Base-by-base conservation (phyloP, 2,888 invertebrate genomes). In the Andrena dorsata region DNA sequence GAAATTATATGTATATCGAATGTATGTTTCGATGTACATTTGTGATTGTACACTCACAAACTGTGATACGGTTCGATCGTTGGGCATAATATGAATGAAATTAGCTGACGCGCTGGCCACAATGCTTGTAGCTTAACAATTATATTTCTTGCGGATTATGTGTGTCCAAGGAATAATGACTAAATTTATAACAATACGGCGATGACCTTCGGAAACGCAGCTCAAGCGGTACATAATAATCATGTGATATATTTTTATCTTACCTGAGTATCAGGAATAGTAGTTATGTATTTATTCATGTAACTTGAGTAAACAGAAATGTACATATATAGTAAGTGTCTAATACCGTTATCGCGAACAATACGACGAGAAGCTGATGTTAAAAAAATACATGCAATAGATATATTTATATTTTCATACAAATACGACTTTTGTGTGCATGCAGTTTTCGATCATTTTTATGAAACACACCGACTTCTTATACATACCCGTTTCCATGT, bases 391-490 rank as follows among this genome's bases (percentile, higher is more conserved):
- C 6, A 23, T 63, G 30, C 2, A 23, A 26, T 28, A 13, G 41
- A 26, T n/a, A 60, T 13, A 7, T 35, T 49, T 65, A 80, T 70
- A 71, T 66, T 51, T 71, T 70, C 78, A 41, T 61, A 71, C 10
- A 13, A 71, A 1, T 32, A 30, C 20, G 64, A 64, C 0, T 60
- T 58, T 64, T 16, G n/a, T 23, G 13, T 58, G 7, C 8, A 56
- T 4, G 5, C 7, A 16, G 13, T 30, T 68, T 23, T 23, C 41
- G 20, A 26, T 65, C 1, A 63, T 26, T 71, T 49, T 23, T 51
- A 51, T 20, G 20, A 51, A 51, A 51, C 41, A 41, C 41, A 20
- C 51, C 20, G 20, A 20, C 1, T 51, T 20, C 2, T 51, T 8
- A 20, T 16, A 16, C 5, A 20, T 16, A 41, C 16, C 16, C 1